Percentiles rank a stretch among this genome's conserved stretches.
These are phyloP conservation scores for Jaculus jaculus DNA, from an alignment of 2,113 vertebrate species.

Conservation along the genomic window DNA sequence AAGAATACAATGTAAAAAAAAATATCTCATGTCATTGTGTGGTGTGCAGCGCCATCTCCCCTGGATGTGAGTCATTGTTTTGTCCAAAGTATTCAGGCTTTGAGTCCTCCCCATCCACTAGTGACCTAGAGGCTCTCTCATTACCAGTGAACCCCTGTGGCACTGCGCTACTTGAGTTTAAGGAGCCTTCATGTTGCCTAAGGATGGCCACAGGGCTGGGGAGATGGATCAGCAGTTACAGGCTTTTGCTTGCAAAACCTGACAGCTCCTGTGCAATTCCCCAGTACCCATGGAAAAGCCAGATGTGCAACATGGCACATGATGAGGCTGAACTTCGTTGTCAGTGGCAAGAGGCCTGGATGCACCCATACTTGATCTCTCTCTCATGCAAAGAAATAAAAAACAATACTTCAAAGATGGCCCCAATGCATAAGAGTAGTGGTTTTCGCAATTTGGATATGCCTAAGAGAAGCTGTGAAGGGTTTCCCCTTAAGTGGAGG, in stretches of 20 bases:
- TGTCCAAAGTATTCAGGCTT: not conserved
- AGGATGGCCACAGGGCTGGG: not conserved
- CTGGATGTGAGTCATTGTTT: not conserved
- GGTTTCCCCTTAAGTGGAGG: not conserved
- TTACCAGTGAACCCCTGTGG: not conserved
- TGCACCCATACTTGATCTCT: no score
- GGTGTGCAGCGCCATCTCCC: not conserved
- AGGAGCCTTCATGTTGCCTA: not conserved
- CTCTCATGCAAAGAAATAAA: no score
- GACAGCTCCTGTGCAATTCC: no score
- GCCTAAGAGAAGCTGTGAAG: not conserved
- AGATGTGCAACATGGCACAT: no score
- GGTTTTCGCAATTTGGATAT: not conserved
- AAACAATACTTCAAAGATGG: no score
- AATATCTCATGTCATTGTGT: not conserved
- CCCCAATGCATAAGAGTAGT: not conserved
- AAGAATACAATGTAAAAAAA: no score
- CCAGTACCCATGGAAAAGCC: no score
- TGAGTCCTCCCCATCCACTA: not conserved
- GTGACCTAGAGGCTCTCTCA: no score
- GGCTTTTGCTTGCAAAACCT: no score
- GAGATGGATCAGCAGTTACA: no score
- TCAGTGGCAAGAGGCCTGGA: no score
- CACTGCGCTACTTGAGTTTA: not conserved
- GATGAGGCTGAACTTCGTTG: no score